Base-by-base conservation (phyloP, 2,888 invertebrate genomes). In the Neoascia interrupta region DNA sequence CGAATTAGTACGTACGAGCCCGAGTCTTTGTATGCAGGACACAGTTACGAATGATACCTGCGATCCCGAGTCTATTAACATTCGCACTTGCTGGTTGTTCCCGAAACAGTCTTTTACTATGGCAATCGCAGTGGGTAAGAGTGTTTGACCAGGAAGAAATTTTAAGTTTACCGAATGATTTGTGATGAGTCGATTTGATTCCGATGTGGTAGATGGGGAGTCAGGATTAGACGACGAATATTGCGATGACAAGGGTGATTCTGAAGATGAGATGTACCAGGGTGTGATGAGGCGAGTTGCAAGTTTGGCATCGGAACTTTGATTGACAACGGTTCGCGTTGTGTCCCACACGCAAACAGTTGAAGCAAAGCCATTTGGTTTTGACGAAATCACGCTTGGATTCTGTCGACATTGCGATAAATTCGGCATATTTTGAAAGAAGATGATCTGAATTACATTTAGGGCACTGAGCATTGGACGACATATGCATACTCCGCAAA, bases 21-120 rank as follows among this genome's bases (percentile, higher is more conserved):
- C 37, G 11, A 39, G 37, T 18, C 18, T 37, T 28, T 41, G 41
- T 6, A 28, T 8, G 13, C 54, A 41, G 11, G 15, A 26, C 28
- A 23, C 15, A 21, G 36, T 34, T 19, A 53, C 15, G 13, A 56
- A 56, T 1, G 28, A 56, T 5, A 41, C 54, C 18, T 41, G 41
- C 5, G 19, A 56, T 16, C 19, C 41, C 18, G 56, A 31, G 11
- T 56, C 56, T 18, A 41, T 11, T 11, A 56, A 8, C 26, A 56
- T 13, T 8, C 26, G 11, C 18, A 41, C 54, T 39, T 11, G 54
- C 26, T 56, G 26, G 28, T 18, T 28, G 2, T 28, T 10, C 8
- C 54, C 54, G 1, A 18, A n/a, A 13, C 11, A 2, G 23, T 23
- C 43, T 3, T 11, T 16, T 16, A 51, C 34, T 11, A 13, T 41